Evolutionary conservation across 1,140 invertebrate genomes (phyloP), one percentile per base, ranked within the genome.

Genomic region (Pemphigus obesinymphae): DNA sequence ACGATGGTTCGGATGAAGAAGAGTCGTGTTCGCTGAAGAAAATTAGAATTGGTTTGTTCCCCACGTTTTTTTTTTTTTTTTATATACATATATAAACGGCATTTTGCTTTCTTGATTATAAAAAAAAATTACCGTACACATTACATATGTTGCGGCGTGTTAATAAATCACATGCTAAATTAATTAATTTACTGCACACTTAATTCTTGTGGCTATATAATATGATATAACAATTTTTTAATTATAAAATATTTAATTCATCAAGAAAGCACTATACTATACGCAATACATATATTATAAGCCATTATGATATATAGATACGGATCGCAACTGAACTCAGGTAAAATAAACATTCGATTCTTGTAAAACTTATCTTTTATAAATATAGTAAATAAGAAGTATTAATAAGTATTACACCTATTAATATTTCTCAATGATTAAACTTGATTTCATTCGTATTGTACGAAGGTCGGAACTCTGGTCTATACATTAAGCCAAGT

Each of bases 1-100:
- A 93, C 1, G 95, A 96, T 86, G 91, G 90, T 43, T 93, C 92
- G 55, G 94, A 96, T 87, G 95, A 96, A 86, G 92, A 93, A 40
- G 89, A 93, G 84, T 92, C 94, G 87, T 92, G 95, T 96, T 58
- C 53, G 20, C 53, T 23, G 31, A 78, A 58, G 11, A 78, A 72
- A 58, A 55, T 48, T 78, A 48, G 82, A 82, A 73, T 73, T 48
- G 82, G 82, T 82, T 82, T 40, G 82, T 82, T 82, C 29, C n/a
- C 29, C n/a, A 15, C 17, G 45, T 68, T 50, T 58, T 82, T 40
- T 75, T 78, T 40, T 75, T 78, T 23, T 78, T 78, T 23, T 26
- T 37, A 23, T 58, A 55, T 8, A 11, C 17, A 75, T 20, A 8
- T 75, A n/a, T 37, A 70, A n/a, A 43, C 29, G 17, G 17, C n/a